phyloP scores from a whole-genome alignment of 2,888 invertebrate species.

The Notocelia uddmanniana region DNA sequence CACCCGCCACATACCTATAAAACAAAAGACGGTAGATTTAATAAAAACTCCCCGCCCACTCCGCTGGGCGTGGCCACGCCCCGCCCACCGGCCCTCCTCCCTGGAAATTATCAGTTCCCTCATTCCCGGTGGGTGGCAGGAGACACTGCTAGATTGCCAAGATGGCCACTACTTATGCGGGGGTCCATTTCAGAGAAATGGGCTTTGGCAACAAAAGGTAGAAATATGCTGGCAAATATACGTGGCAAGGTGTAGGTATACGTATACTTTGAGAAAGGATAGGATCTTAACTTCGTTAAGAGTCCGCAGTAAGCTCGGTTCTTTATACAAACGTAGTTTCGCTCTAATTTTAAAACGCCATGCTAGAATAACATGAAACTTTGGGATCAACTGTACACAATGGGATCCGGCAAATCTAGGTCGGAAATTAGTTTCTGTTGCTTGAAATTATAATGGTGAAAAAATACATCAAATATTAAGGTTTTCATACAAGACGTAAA shows the following conservation, averaged over 20 bases:
- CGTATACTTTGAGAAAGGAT: conserved; percentile 1
- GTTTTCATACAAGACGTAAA: too few relatives aligned
- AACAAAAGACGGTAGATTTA: conserved; percentile 22
- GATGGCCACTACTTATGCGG: conserved; percentile 42
- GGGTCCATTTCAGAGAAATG: conserved; percentile 33
- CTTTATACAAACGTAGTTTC: too few relatives aligned
- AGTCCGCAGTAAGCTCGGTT: too few relatives aligned
- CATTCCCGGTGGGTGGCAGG: conserved; percentile 30
- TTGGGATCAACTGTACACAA: too few relatives aligned
- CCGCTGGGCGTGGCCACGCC: conserved; percentile 46
- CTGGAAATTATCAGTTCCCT: conserved; percentile 28
- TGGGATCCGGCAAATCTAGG: too few relatives aligned
- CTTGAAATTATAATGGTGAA: too few relatives aligned
- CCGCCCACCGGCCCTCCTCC: conserved; percentile 49
- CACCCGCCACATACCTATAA: conserved; percentile 16
- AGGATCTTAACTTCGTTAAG: too few relatives aligned
- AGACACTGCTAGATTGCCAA: conserved; percentile 36
- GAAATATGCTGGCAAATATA: background rate
- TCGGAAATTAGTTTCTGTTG: too few relatives aligned
- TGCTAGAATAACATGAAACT: too few relatives aligned
- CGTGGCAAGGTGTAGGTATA: background rate
- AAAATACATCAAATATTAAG: too few relatives aligned
- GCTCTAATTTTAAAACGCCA: too few relatives aligned
- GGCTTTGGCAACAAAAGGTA: conserved; percentile 17
- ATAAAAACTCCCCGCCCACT: conserved; percentile 48